phyloP scores from a whole-genome alignment of 1,140 invertebrate genomes.

The Uloborus diversus region DNA sequence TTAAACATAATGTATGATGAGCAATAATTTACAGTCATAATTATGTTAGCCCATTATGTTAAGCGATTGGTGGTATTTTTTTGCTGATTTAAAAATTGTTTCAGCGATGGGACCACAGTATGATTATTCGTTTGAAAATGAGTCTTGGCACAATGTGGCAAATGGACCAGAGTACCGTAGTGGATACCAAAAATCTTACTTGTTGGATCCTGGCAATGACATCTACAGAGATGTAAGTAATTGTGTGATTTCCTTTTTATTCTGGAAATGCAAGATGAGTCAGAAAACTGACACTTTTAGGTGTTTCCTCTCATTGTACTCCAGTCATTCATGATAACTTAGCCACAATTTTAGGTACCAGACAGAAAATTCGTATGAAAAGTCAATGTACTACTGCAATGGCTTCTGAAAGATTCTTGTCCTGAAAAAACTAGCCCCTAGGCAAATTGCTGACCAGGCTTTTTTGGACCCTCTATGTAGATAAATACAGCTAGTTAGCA shows the following conservation, averaged over 20 bases:
- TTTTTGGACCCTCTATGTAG: no score
- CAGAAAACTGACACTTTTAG: background rate
- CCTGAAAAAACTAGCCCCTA: no score
- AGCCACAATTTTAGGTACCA: conserved; percentile 2
- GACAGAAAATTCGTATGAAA: conserved; percentile 34
- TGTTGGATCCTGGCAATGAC: conserved; percentile 5
- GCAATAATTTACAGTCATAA: no score
- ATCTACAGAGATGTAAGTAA: background rate
- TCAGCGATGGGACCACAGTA: no score
- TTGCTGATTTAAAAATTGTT: no score
- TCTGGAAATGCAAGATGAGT: background rate
- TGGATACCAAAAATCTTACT: conserved; percentile 27
- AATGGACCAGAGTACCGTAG: conserved; percentile 15
- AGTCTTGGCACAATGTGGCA: conserved; percentile 2
- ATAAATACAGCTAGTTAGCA: no score
- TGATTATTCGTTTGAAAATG: no score
- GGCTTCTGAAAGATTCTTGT: no score
- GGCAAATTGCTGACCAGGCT: no score
- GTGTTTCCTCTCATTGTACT: background rate
- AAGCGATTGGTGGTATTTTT: no score
- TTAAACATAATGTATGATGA: no score
- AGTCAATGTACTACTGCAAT: background rate
- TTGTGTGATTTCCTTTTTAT: background rate
- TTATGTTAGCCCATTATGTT: no score
- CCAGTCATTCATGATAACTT: background rate